Conservation (phyloP, 2,888 invertebrate species). For the Pseudanteris insignis region DNA sequence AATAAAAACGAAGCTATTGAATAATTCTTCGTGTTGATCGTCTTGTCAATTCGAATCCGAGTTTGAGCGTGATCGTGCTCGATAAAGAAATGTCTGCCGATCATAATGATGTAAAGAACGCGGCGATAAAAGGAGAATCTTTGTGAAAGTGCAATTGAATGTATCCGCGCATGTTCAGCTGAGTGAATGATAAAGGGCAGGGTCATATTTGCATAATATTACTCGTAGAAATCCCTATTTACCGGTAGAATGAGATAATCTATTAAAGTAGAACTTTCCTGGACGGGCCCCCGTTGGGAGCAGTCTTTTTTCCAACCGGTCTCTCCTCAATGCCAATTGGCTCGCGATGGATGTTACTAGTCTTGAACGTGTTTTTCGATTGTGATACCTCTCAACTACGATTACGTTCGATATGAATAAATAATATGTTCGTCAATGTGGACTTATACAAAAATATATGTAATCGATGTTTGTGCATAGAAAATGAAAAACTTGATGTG, state of each 20-base stretch:
- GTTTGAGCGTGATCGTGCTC: conserved; percentile 18
- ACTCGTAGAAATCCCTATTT: conserved; percentile 39
- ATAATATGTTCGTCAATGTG: conserved; percentile 1
- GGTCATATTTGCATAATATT: conserved; percentile 41
- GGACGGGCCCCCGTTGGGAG: not conserved
- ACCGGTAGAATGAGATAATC: conserved; percentile 31
- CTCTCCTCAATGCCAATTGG: not conserved
- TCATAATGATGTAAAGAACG: conserved; percentile 22
- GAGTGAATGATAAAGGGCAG: conserved; percentile 34
- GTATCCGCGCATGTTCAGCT: conserved; percentile 35
- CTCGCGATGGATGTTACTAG: conserved; percentile 16
- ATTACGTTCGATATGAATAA: conserved; percentile 11
- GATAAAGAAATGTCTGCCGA: conserved; percentile 16
- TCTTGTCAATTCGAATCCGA: conserved; percentile 40
- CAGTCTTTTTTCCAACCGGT: not conserved
- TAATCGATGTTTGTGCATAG: conserved; percentile 1
- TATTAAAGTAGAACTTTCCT: conserved; percentile 26
- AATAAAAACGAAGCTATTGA: too few relatives aligned
- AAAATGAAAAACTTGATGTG: not conserved
- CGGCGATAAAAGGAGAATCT: conserved; percentile 8
- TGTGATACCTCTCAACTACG: conserved; percentile 17
- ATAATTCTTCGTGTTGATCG: conserved; percentile 35
- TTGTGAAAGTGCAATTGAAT: conserved; percentile 34
- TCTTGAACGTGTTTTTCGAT: conserved; percentile 18
- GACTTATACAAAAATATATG: not conserved